Conservation (phyloP, 2,113 vertebrate genomes). For the Callopanchax toddi region DNA sequence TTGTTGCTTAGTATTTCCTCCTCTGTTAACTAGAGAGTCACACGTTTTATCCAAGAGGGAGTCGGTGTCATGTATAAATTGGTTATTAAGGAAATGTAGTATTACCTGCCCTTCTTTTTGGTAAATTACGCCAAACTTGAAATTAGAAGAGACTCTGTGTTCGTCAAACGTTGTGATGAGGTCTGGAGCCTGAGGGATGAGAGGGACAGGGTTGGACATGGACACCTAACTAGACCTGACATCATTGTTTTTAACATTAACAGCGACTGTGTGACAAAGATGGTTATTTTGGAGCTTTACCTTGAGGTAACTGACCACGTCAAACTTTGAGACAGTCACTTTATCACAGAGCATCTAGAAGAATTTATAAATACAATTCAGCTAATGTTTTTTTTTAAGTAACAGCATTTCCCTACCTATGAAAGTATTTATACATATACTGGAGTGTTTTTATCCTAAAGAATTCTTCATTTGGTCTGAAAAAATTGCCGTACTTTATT, state of each 20-base stretch:
- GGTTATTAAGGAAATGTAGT: neutral
- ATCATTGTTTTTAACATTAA: neutral
- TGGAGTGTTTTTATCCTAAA: too few relatives aligned
- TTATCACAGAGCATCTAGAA: slow-evolving; percentile 85
- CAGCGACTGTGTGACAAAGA: neutral
- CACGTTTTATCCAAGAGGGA: slow-evolving; percentile 11
- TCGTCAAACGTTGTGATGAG: slow-evolving; percentile 81
- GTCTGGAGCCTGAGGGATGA: slow-evolving; percentile 74
- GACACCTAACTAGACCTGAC: neutral
- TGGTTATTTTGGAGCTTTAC: slow-evolving; percentile 61
- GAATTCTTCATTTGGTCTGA: too few relatives aligned
- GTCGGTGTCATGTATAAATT: neutral
- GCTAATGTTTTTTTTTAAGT: neutral
- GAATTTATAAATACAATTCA: neutral
- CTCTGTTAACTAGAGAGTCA: slow-evolving; percentile 83
- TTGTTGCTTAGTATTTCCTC: slow-evolving; percentile 89
- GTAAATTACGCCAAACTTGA: slow-evolving; percentile 83
- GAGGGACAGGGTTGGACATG: neutral
- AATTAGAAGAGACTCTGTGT: slow-evolving; percentile 81
- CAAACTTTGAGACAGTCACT: slow-evolving; percentile 85
- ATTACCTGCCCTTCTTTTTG: slow-evolving; percentile 79
- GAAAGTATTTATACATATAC: neutral
- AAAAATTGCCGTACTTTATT: too few relatives aligned
- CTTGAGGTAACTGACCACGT: slow-evolving; percentile 89
- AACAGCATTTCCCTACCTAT: neutral